Evolutionary conservation across 2,113 vertebrate genomes (phyloP).

Genomic region (Mormyrus lacerda): DNA sequence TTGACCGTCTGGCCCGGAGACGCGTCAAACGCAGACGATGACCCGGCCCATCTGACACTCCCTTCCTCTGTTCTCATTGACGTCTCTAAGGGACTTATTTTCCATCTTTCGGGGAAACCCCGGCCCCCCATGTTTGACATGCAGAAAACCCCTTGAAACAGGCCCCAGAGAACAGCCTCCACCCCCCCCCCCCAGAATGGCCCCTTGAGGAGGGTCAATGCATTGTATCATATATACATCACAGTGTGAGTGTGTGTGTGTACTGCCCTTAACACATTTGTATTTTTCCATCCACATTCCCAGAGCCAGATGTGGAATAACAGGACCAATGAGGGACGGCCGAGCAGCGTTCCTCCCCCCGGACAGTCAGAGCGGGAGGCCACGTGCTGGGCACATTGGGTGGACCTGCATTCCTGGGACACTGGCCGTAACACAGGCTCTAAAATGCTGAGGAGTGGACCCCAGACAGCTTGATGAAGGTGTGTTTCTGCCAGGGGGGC

Average conservation of each 20-base stretch:
- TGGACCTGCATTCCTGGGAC: conserved; percentile 42
- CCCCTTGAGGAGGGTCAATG: background rate
- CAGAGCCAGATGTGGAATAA: conserved; percentile 43
- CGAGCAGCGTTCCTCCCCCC: conserved; percentile 43
- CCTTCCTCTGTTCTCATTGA: conserved; percentile 7
- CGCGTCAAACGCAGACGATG: conserved; percentile 34
- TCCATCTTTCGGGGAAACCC: background rate
- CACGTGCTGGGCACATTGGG: conserved; percentile 47
- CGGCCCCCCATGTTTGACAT: background rate
- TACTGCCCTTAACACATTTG: conserved; percentile 20
- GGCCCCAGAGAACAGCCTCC: background rate
- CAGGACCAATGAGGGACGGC: conserved; percentile 33
- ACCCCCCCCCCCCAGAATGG: background rate
- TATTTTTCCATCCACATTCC: conserved; percentile 39
- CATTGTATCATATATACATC: background rate
- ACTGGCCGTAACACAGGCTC: background rate
- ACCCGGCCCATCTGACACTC: conserved; percentile 18
- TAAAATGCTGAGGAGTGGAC: background rate
- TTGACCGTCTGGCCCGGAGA: conserved; percentile 38
- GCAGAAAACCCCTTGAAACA: background rate
- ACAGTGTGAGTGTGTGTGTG: background rate
- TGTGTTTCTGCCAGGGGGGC: background rate
- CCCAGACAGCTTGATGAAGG: background rate
- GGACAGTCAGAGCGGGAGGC: conserved; percentile 27
- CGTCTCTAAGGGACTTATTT: background rate